Evolutionary conservation across 2,113 vertebrate genomes (phyloP), one percentile per base, ranked within the genome.

Genomic region (Alligator mississippiensis): DNA sequence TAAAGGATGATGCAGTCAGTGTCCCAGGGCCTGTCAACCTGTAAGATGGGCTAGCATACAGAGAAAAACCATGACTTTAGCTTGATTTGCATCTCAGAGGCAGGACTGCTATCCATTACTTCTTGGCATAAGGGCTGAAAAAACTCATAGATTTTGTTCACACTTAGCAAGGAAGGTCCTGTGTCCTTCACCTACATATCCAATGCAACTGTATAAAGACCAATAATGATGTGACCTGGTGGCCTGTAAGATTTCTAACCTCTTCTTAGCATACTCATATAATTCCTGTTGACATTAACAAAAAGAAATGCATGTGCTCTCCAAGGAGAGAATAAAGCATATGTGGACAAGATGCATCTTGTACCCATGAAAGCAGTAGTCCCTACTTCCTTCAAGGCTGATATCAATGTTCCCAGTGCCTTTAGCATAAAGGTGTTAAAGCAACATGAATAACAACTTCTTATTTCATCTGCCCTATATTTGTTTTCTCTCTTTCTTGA

Each of bases 1-100:
- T 60, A 34, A 30, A 25, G 30, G n/a, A 59, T 21, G 17, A 14
- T 30, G 4, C 21, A 68, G 21, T 0, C 8, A 7, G 59, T 60
- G 62, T 9, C 59, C 22, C 15, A 17, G 30, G 22, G 3, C 24
- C 18, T n/a, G 58, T 8, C 27, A 21, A 8, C 34, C 82, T 59
- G 38, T 19, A 9, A 3, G 30, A 66, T 60, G 21, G n/a, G 27
- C 57, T 81, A 30, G n/a, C 30, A 15, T 34, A 8, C 30, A 64
- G 11, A 78, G n/a, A 7, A 72, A n/a, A 22, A 61, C 4, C 21
- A 13, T 0, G 0, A 60, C 63, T 11, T 5, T 80, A 11, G 0
- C 18, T 75, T 47, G 27, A 38, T 59, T 4, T 16, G 14, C 3
- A 58, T 1, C 3, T 22, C 85, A 16, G 60, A 80, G 11, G 60